phyloP scores from a whole-genome alignment of 2,888 invertebrate genomes.

The Leucophenga montana region DNA sequence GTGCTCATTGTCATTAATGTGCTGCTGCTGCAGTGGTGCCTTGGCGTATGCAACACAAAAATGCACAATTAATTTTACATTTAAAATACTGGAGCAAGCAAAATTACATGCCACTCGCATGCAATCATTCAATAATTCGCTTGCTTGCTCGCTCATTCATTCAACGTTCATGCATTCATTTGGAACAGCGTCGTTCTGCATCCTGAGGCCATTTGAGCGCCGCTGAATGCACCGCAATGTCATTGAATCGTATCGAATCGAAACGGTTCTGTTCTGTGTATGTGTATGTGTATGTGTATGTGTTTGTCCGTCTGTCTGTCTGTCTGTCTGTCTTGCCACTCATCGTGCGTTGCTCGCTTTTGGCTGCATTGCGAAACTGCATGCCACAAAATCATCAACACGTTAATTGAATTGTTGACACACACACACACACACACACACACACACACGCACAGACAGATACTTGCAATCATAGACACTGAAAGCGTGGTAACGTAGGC shows the following conservation, averaged over 20 bases:
- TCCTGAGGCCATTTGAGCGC: too few relatives aligned
- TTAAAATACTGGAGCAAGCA: conserved; percentile 50
- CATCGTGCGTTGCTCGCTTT: conserved; percentile 15
- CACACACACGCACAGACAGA: conserved; percentile 33
- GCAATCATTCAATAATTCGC: conserved; percentile 7
- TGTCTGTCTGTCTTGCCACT: conserved; percentile 24
- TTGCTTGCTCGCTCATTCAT: not conserved
- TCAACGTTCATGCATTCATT: conserved; percentile 8
- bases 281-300: not conserved
- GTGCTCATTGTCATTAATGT: too few relatives aligned
- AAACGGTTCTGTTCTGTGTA: not conserved
- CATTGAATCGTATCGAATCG: too few relatives aligned
- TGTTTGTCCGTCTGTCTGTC: not conserved
- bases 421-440: conserved; percentile 52
- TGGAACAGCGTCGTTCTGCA: not conserved
- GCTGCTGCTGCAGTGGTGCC: not conserved
- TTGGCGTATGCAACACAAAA: conserved; percentile 14
- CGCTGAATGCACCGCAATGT: too few relatives aligned
- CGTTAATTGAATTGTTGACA: conserved; percentile 71
- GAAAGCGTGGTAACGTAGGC: conserved; percentile 21
- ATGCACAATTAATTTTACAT: conserved; percentile 65
- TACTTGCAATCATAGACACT: conserved; percentile 25
- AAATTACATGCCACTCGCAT: conserved; percentile 21
- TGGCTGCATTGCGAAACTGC: conserved; percentile 48
- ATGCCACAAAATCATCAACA: conserved; percentile 69